These are phyloP conservation scores for Malurus splendens DNA, from an alignment of 2,797 vertebrate genomes.

Conservation along the genomic window DNA sequence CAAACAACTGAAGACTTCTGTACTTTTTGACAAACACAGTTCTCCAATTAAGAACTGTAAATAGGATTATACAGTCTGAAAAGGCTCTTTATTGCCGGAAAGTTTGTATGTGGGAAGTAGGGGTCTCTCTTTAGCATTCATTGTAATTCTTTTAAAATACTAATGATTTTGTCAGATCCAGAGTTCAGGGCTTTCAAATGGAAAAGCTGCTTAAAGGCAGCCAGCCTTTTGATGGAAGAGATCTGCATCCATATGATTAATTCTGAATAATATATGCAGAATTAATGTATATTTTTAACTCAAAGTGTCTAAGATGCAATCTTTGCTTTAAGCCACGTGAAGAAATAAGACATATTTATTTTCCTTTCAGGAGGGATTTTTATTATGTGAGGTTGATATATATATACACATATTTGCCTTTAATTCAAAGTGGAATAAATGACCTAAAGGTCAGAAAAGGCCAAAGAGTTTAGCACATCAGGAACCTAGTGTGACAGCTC, in stretches of 20 bases:
- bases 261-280: neutral
- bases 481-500: neutral
- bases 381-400: neutral
- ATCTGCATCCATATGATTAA: neutral
- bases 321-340: neutral
- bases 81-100: constrained; percentile 72
- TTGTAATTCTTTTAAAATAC: constrained; percentile 66
- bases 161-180: constrained; percentile 54
- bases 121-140: constrained; percentile 38
- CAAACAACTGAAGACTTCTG: constrained; percentile 74
- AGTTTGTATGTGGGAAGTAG: constrained; percentile 66
- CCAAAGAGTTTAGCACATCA: neutral
- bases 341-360: neutral
- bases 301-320: neutral
- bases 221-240: constrained; percentile 1
- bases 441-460: neutral
- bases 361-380: neutral
- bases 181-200: constrained; percentile 30
- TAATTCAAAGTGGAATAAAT: neutral
- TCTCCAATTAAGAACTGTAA: constrained; percentile 76
- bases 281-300: constrained; percentile 1
- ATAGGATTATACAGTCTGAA: constrained; percentile 77
- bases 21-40: constrained; percentile 73
- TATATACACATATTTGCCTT: neutral
- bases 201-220: constrained; percentile 54